Conservation (phyloP, 2,888 invertebrate genomes). For the Pristionchus arcanus region DNA sequence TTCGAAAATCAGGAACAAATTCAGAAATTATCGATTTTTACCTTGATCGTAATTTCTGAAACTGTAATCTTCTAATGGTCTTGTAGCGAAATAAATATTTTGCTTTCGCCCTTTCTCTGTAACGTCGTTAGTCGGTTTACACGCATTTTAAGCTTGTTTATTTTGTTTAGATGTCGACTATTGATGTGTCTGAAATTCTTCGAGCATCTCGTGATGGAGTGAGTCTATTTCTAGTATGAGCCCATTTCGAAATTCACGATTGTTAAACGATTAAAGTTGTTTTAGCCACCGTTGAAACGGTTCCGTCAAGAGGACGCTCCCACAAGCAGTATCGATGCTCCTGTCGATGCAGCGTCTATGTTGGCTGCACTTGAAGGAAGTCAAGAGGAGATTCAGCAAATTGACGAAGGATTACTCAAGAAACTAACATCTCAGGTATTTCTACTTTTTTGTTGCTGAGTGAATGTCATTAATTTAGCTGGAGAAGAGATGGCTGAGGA, state of each 20-base stretch:
- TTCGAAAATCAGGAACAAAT: too few relatives aligned
- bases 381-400: slow-evolving; percentile 51
- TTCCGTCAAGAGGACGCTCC: slow-evolving; percentile 60
- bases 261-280: background rate
- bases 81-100: too few relatives aligned
- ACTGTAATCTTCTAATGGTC: too few relatives aligned
- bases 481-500: slow-evolving; percentile 93
- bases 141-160: background rate
- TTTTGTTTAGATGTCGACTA: slow-evolving; percentile 63
- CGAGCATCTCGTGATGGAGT: slow-evolving; percentile 57
- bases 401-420: slow-evolving; percentile 74
- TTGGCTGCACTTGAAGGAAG: slow-evolving; percentile 48
- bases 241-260: background rate
- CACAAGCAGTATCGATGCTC: slow-evolving; percentile 25
- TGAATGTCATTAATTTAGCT: slow-evolving; percentile 61
- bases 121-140: too few relatives aligned
- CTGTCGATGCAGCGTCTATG: slow-evolving; percentile 54
- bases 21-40: too few relatives aligned
- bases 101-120: too few relatives aligned
- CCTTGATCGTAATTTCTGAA: too few relatives aligned
- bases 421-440: slow-evolving; percentile 67
- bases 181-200: slow-evolving; percentile 68
- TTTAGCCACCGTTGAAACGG: slow-evolving; percentile 70
- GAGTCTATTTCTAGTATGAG: background rate
- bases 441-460: background rate